Evolutionary conservation across 2,888 invertebrate species (phyloP).

Genomic region (Dynastes hyllus): DNA sequence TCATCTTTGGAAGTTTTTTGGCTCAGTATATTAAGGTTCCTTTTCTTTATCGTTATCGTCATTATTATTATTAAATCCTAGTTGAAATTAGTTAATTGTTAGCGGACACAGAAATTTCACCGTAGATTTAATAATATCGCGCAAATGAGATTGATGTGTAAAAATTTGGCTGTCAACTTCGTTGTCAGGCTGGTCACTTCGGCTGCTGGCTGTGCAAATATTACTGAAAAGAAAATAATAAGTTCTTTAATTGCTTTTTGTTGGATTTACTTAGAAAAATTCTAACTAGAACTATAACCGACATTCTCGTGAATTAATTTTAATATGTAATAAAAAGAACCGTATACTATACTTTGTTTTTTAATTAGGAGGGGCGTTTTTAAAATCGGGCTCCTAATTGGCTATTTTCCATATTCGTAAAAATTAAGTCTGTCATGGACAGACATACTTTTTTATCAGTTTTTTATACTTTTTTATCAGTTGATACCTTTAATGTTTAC

Average conservation of each 20-base stretch:
- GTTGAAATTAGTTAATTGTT: conserved; percentile 31
- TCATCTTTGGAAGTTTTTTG: conserved; percentile 56
- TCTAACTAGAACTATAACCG: no score
- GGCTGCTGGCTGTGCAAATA: conserved; percentile 47
- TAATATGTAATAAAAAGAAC: no score
- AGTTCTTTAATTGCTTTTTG: not conserved
- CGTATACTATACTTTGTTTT: no score
- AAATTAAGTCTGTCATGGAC: no score
- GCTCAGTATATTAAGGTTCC: conserved; percentile 43
- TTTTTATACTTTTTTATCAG: no score
- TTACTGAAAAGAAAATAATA: conserved; percentile 33
- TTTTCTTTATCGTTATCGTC: not conserved
- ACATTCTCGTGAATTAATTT: no score
- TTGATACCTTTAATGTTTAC: no score
- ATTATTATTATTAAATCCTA: conserved; percentile 18
- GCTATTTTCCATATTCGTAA: no score
- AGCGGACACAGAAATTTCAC: conserved; percentile 41
- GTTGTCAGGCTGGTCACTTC: conserved; percentile 36
- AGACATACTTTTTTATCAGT: no score
- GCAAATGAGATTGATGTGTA: conserved; percentile 6
- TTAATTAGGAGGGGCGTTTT: not conserved
- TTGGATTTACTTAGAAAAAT: not conserved
- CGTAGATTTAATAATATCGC: conserved; percentile 41
- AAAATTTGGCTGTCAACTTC: conserved; percentile 8
- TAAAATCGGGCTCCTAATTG: not conserved